A percentile compares a stretch with the other conserved stretches of the same genome.
Evolutionary conservation across 2,113 vertebrate genomes (phyloP).

Genomic region (Pundamilia nyererei): DNA sequence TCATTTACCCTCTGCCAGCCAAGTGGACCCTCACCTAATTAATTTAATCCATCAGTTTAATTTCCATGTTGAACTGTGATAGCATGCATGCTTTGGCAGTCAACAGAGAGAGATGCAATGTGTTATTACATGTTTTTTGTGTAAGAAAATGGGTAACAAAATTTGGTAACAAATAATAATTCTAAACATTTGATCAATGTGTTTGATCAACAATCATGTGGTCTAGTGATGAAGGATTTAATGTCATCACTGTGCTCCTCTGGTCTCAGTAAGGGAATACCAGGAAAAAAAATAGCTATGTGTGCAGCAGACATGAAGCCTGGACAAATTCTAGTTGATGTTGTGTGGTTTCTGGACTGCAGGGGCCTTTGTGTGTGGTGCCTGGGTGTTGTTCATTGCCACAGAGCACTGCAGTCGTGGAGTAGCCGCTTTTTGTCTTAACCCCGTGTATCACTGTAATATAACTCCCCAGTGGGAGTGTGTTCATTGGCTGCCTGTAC

Average conservation of each 20-base stretch:
- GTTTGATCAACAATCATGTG: not conserved
- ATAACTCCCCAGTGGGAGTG: constrained; percentile 18
- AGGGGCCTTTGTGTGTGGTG: not conserved
- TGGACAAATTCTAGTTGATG: not conserved
- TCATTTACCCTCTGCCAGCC: constrained; percentile 31
- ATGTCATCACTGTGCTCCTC: not conserved
- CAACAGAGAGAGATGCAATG: not conserved
- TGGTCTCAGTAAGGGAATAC: not conserved
- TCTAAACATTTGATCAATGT: not conserved
- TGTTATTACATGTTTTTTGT: not conserved
- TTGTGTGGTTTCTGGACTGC: not conserved
- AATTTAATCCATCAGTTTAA: constrained; percentile 46
- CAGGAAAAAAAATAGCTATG: not conserved
- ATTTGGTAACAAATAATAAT: not conserved
- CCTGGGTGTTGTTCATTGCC: not conserved
- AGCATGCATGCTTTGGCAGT: not conserved
- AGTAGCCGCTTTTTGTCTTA: constrained; percentile 33
- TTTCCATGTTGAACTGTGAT: constrained; percentile 29
- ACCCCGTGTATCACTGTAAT: constrained; percentile 23
- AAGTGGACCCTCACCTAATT: constrained; percentile 38
- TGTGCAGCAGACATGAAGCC: not conserved
- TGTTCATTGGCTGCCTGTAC: constrained; percentile 16
- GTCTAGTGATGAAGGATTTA: not conserved
- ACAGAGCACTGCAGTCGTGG: constrained; percentile 5
- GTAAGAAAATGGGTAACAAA: not conserved